Conservation (phyloP, 1,140 invertebrate genomes). For the Phthorimaea operculella region DNA sequence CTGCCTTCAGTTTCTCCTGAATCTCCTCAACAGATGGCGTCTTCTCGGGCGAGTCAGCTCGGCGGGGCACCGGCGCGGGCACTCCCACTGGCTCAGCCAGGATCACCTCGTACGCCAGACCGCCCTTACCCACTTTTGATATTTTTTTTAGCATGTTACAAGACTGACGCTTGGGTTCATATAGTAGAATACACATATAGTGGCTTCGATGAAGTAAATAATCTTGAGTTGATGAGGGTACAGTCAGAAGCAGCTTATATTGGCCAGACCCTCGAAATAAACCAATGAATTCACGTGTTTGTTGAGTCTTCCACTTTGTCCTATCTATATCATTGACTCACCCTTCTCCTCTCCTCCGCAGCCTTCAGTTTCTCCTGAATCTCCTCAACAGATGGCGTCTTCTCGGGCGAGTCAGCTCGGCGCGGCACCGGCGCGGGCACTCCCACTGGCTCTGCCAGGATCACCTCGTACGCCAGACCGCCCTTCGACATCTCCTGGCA, state of each 20-base stretch:
- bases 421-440: slow-evolving; percentile 70
- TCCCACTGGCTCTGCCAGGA: slow-evolving; percentile 83
- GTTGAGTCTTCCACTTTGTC: too few relatives aligned
- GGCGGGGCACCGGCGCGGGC: slow-evolving; percentile 70
- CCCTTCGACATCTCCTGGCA: slow-evolving; percentile 91
- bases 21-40: slow-evolving; percentile 84
- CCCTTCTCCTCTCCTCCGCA: slow-evolving; percentile 90
- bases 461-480: slow-evolving; percentile 92
- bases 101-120: slow-evolving; percentile 93
- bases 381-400: slow-evolving; percentile 79
- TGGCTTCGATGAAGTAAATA: too few relatives aligned
- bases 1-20: slow-evolving; percentile 89
- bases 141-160: too few relatives aligned
- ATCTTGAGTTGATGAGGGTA: too few relatives aligned
- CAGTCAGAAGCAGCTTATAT: too few relatives aligned
- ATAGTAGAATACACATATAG: too few relatives aligned
- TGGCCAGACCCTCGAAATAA: too few relatives aligned
- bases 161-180: too few relatives aligned
- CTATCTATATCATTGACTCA: slow-evolving; percentile 50
- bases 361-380: slow-evolving; percentile 92
- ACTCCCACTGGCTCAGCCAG: slow-evolving; percentile 81
- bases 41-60: slow-evolving; percentile 73
- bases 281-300: too few relatives aligned
- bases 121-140: too few relatives aligned
- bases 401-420: slow-evolving; percentile 73